phyloP scores from a whole-genome alignment of 35 echinoderm and acorn worm species.

The Ptychodera flava region DNA sequence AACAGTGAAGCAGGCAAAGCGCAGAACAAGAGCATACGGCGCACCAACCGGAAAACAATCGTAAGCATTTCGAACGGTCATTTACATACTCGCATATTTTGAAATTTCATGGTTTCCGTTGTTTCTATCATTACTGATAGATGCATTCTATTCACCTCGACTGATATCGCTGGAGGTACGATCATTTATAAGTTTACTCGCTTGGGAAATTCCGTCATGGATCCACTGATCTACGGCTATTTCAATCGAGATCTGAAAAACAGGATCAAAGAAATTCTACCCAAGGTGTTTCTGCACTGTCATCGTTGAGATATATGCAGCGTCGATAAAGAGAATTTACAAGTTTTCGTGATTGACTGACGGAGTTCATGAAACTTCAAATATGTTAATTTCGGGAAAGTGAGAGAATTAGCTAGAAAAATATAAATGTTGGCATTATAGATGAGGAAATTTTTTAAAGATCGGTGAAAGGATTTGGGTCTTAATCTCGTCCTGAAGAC shows the following conservation, averaged over 20 bases:
- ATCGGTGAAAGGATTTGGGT: no score
- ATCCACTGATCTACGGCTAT: not conserved
- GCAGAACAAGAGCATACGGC: not conserved
- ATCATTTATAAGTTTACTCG: not conserved
- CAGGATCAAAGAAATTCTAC: not conserved
- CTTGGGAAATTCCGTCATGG: not conserved
- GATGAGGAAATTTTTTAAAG: no score
- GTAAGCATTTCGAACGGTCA: not conserved
- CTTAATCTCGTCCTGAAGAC: no score
- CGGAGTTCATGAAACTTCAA: not conserved
- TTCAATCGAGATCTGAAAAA: not conserved
- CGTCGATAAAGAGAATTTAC: not conserved
- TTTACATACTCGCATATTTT: not conserved
- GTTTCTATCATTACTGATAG: not conserved
- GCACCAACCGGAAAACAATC: not conserved
- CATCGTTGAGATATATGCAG: no score
- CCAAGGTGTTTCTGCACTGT: not conserved
- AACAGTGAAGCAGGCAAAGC: not conserved
- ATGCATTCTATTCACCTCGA: not conserved
- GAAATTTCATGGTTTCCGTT: not conserved
- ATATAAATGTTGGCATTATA: no score
- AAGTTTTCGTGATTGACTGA: not conserved
- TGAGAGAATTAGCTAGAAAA: no score
- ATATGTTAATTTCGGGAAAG: not conserved
- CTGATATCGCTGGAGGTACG: not conserved